Evolutionary conservation across 2,888 invertebrate genomes (phyloP).

Genomic region (Hypselothyrea guttata): DNA sequence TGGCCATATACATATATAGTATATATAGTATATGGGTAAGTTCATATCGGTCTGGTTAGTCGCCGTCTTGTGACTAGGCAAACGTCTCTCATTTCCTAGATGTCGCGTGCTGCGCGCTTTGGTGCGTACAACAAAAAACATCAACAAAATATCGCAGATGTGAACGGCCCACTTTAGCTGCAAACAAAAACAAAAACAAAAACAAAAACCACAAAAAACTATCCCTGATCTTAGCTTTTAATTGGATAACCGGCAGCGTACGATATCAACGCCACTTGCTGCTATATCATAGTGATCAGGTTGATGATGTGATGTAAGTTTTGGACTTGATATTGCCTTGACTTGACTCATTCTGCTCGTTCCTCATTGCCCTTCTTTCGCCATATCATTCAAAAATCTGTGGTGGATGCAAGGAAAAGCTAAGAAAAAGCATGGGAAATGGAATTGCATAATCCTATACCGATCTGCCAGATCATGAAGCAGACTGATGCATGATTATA

Average conservation of each 20-base stretch:
- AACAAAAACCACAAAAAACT: constrained; percentile 33
- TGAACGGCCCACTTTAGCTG: too few relatives aligned
- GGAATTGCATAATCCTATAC: constrained; percentile 28
- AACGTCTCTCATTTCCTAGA: constrained; percentile 65
- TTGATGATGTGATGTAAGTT: constrained; percentile 58
- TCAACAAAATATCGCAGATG: not conserved
- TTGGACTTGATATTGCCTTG: constrained; percentile 72
- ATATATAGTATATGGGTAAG: not conserved
- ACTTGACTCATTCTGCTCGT: constrained; percentile 46
- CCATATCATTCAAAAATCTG: constrained; percentile 14
- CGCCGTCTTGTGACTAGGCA: constrained; percentile 54
- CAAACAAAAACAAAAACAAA: not conserved
- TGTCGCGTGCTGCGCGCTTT: constrained; percentile 64
- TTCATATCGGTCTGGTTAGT: constrained; percentile 8
- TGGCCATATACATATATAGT: not conserved
- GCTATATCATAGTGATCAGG: not conserved
- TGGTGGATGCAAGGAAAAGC: constrained; percentile 1
- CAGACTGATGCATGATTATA: too few relatives aligned
- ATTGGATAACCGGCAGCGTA: constrained; percentile 72
- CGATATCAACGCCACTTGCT: constrained; percentile 21
- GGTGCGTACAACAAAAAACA: constrained; percentile 28
- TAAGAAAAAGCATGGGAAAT: not conserved
- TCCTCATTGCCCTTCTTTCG: constrained; percentile 37
- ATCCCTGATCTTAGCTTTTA: constrained; percentile 75
- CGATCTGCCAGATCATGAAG: not conserved